phyloP scores from a whole-genome alignment of 2,888 invertebrate species.

The Xestia ashworthii region DNA sequence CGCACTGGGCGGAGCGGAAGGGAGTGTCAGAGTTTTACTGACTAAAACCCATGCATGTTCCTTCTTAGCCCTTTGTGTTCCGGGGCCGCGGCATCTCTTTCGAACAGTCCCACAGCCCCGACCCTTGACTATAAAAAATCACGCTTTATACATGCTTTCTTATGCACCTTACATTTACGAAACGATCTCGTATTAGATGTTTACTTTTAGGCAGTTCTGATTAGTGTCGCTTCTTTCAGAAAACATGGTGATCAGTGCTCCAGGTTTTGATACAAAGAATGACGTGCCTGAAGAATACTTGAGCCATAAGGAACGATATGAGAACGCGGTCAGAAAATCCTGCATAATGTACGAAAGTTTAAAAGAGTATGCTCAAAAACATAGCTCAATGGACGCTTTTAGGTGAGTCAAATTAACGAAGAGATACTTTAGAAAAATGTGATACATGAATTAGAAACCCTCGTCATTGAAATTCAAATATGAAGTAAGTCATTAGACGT shows the following conservation, averaged over 20 bases:
- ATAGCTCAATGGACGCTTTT: constrained; percentile 70
- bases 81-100: too few relatives aligned
- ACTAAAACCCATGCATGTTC: too few relatives aligned
- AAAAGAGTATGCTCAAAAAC: constrained; percentile 65
- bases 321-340: constrained; percentile 93
- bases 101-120: too few relatives aligned
- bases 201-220: background rate
- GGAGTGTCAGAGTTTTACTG: too few relatives aligned
- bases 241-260: constrained; percentile 74
- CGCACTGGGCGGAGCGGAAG: too few relatives aligned
- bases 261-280: constrained; percentile 82
- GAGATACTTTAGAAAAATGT: background rate
- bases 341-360: constrained; percentile 91
- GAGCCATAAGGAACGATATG: constrained; percentile 96
- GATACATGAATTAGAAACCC: too few relatives aligned
- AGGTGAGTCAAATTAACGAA: constrained; percentile 65
- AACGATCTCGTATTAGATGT: background rate
- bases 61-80: too few relatives aligned
- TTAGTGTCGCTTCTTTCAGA: constrained; percentile 66
- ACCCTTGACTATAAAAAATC: too few relatives aligned
- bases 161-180: background rate
- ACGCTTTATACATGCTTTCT: background rate
- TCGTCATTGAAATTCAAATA: background rate
- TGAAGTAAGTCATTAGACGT: background rate
- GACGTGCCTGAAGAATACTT: constrained; percentile 93